Conservation (phyloP, 2,888 invertebrate genomes). For the Eupithecia centaureata region DNA sequence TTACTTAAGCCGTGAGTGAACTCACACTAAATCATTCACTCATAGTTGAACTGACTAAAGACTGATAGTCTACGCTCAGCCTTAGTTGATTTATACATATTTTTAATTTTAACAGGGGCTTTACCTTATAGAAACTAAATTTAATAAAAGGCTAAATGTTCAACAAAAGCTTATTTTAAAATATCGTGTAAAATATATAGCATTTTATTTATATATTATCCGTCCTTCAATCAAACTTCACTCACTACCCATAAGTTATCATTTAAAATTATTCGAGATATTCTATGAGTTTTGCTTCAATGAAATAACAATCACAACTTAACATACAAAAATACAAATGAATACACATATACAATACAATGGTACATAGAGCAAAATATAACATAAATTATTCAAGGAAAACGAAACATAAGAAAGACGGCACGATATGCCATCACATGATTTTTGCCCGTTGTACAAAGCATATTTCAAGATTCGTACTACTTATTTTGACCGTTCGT, state of each 20-base stretch:
- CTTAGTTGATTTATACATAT: not conserved
- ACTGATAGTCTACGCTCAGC: too few relatives aligned
- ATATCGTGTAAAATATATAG: too few relatives aligned
- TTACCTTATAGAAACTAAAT: too few relatives aligned
- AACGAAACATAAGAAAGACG: not conserved
- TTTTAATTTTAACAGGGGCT: not conserved
- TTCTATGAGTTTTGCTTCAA: not conserved
- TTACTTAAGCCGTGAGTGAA: too few relatives aligned
- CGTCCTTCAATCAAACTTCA: not conserved
- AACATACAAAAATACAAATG: not conserved
- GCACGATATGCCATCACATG: not conserved
- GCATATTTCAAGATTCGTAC: not conserved
- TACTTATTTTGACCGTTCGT: not conserved
- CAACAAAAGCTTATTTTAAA: too few relatives aligned
- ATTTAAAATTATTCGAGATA: not conserved
- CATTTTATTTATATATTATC: not conserved
- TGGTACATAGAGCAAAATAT: not conserved
- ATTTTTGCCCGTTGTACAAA: not conserved
- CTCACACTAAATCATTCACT: too few relatives aligned
- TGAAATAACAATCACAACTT: not conserved
- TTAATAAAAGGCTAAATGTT: too few relatives aligned
- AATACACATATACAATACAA: not conserved
- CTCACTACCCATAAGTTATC: too few relatives aligned
- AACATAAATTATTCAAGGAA: slow-evolving; percentile 1
- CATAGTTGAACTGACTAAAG: too few relatives aligned